Evolutionary conservation across 2,888 invertebrate genomes (phyloP), one percentile per base, ranked within the genome.

Genomic region (Smittia aterrima): DNA sequence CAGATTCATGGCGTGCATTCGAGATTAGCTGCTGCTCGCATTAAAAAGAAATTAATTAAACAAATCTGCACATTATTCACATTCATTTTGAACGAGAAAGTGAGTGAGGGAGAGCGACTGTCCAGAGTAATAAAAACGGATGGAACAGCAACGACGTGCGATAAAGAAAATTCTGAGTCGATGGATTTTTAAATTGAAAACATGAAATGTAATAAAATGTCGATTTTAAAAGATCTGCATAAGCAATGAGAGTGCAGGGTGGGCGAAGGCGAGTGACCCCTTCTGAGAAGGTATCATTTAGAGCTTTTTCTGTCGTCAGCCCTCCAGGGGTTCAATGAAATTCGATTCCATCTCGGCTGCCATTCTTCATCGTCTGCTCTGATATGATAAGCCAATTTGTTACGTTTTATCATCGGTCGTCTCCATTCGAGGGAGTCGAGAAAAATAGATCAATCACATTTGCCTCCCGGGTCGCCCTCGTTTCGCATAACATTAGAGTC

Each of bases 391-490:
- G 64, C 64, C 25, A 64, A 64, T 64, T 64, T 64, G 64, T 58
- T n/a, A 58, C 16, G n/a, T 25, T 64, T 64, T 24, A 64, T 25
- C 11, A 64, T 64, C 18, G 18, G 2, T n/a, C 22, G 16, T 9
- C 2, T 47, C 16, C 18, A 9, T 58, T 53, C 9, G 58, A 22
- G 58, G 18, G 58, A 58, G 58, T 6, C 9, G 24, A 70, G 70
- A 20, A 72, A 54, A 72, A 72, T 62, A 72, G 72, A 72, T 72
- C 72, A 72, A 72, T 72, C 72, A 72, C 72, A 62, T 18, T 16
- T 6, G 22, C 58, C n/a, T 22, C 58, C 58, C 58, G 7, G 47
- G 53, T 72, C 62, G 71, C 27, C 47, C 54, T 54, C 22, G 27
- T 72, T 72, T 58, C 54, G 72, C 72, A 72, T 40, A 40, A 62